Base-by-base conservation (phyloP, 2,797 vertebrate species). In the Silurus aristotelis region DNA sequence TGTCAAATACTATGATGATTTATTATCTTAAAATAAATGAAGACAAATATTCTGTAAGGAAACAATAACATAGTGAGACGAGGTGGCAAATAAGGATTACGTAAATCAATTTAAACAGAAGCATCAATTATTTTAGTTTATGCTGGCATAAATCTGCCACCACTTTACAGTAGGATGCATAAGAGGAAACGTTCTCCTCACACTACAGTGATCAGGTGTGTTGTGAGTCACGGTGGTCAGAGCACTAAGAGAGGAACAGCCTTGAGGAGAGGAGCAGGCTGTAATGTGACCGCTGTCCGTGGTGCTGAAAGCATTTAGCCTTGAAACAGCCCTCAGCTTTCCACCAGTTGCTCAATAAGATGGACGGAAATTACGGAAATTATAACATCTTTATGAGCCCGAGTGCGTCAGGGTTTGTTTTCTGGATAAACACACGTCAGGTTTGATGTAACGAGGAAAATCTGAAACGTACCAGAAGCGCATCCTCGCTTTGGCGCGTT, bases 331-430 rank as follows among this genome's bases (percentile, higher is more conserved):
- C 7, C 38, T 70, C 61, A 83, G 19, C 73, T 83, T 82, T 48
- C 76, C 87, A 90, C 89, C 86, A 88, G 89, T 90, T 90, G 89
- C 87, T 76, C 61, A 72, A 75, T 9, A 73, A 64, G 14, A 66
- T 46, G 56, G 77, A 52, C 46, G 64, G 72, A 27, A 82, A 76
- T 27, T 70, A 52, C 27, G 63, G 56, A 25, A 71, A 77, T 10
- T 46, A 7, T 17, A 63, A 46, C 75, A 56, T 25, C 22, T 43
- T 64, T 10, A 63, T 22, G 19, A 43, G 31, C 68, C 63, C 10
- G 25, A 55, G 27, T n/a, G 31, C 67, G 60, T n/a, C 31, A 20
- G 58, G 68, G 27, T 52, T 58, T 60, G 64, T 60, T 70, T 60
- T 80, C 63, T 27, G 58, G 15, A 31, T 52, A 55, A 80, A 52